Percentiles rank a stretch among this genome's conserved stretches.
phyloP scores from a whole-genome alignment of 2,888 invertebrate genomes.

The Serripes groenlandicus region DNA sequence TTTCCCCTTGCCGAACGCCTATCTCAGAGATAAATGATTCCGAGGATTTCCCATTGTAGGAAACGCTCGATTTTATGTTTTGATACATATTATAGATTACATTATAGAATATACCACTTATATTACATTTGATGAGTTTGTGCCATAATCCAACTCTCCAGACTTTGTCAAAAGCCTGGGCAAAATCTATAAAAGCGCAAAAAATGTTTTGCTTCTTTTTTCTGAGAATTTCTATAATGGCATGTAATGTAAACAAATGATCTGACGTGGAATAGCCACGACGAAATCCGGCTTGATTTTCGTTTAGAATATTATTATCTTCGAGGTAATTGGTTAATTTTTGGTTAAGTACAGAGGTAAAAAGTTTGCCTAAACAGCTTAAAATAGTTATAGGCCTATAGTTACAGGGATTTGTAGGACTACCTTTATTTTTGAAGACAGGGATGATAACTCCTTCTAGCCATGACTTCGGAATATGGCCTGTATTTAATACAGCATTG shows the following conservation, averaged over 20 bases:
- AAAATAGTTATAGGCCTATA: constrained; percentile 49
- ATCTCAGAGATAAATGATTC: background rate
- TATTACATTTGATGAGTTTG: background rate
- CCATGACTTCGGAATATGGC: constrained; percentile 39
- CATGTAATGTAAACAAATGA: background rate
- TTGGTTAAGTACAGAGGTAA: constrained; percentile 41
- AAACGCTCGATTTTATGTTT: constrained; percentile 24
- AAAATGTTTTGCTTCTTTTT: background rate
- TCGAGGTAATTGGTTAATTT: constrained; percentile 39
- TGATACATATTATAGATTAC: background rate
- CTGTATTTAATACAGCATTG: constrained; percentile 43
- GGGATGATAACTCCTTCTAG: constrained; percentile 41
- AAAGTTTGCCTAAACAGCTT: constrained; percentile 54
- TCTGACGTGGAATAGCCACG: constrained; percentile 30
- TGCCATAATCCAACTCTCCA: constrained; percentile 27
- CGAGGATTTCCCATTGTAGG: background rate
- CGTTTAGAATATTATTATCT: constrained; percentile 33
- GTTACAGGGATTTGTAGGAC: constrained; percentile 25
- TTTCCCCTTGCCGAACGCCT: constrained; percentile 28
- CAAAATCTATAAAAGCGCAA: background rate
- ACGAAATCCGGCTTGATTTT: constrained; percentile 58
- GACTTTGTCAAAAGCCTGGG: constrained; percentile 21
- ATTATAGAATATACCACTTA: background rate
- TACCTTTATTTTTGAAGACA: constrained; percentile 45
- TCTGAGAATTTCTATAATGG: constrained; percentile 8